A percentile compares a stretch with the other conserved stretches of the same genome.
phyloP scores from a whole-genome alignment of 1,140 invertebrate genomes.

The Cydia splendana region DNA sequence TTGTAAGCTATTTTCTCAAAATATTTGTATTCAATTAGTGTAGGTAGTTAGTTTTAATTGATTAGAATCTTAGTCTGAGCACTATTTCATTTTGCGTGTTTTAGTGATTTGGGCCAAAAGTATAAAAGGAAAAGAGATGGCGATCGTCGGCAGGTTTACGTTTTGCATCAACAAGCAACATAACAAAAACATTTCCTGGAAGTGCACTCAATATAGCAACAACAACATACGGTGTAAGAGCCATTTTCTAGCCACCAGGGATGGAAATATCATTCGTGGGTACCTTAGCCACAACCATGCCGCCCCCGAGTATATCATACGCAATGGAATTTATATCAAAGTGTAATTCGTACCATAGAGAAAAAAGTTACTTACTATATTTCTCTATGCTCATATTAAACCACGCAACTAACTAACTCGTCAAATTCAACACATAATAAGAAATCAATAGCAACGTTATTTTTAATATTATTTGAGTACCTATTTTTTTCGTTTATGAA shows the following conservation, averaged over 20 bases:
- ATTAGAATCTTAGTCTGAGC: no score
- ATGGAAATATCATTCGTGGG: background rate
- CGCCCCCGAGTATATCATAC: background rate
- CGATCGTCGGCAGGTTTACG: slow-evolving; percentile 29
- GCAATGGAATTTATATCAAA: slow-evolving; percentile 9
- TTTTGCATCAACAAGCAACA: slow-evolving; percentile 37
- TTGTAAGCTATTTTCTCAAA: no score
- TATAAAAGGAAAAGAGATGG: background rate
- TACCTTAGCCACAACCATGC: background rate
- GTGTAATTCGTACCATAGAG: background rate
- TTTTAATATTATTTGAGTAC: no score
- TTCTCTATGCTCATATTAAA: no score
- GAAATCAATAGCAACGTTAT: background rate
- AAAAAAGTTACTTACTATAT: no score
- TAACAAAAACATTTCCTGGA: background rate
- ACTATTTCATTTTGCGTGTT: background rate
- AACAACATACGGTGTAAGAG: background rate
- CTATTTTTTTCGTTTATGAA: no score
- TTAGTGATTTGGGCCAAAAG: background rate
- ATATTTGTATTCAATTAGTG: no score
- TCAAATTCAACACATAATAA: background rate
- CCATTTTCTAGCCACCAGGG: background rate
- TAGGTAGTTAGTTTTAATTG: no score
- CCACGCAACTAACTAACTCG: no score
- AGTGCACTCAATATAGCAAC: background rate